These are phyloP conservation scores for Pentamera pediparva DNA, from an alignment of 53 echinoderm and acorn worm species.

Conservation along the genomic window DNA sequence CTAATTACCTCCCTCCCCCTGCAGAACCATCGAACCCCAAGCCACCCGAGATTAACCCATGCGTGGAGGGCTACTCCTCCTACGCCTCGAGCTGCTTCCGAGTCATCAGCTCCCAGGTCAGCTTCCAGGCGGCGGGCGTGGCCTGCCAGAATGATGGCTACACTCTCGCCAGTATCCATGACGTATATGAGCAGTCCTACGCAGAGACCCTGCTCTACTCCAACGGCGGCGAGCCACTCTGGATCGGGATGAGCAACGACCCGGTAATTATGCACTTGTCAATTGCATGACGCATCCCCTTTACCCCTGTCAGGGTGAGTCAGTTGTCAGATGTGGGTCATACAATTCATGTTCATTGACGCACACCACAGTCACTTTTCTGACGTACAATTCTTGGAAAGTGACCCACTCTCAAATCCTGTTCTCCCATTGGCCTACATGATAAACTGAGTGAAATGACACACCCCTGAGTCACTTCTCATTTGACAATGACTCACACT, in stretches of 20 bases:
- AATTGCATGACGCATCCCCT: no score
- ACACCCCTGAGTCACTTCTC: no score
- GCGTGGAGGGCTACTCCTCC: constrained; percentile 47
- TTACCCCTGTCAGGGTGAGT: background rate
- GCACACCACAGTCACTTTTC: no score
- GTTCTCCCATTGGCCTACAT: no score
- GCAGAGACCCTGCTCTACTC: constrained; percentile 57
- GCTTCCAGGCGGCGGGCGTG: constrained; percentile 42
- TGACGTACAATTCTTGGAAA: no score
- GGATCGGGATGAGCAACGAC: constrained; percentile 66
- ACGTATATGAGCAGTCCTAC: constrained; percentile 67
- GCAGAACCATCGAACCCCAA: constrained; percentile 38
- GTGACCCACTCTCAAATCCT: no score
- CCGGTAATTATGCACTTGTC: background rate
- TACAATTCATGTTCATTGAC: no score
- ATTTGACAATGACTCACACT: no score
- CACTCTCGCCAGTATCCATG: constrained; percentile 63
- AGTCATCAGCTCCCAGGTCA: constrained; percentile 21
- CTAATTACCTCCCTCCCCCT: background rate
- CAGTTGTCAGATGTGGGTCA: no score
- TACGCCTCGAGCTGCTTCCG: constrained; percentile 56
- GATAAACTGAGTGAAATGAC: no score
- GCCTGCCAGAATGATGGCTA: constrained; percentile 49
- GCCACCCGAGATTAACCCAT: constrained; percentile 34
- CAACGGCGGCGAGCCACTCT: constrained; percentile 41